A percentile compares a stretch with the other conserved stretches of the same genome.
phyloP scores from a whole-genome alignment of 2,797 vertebrate genomes.

The Gymnothorax javanicus region DNA sequence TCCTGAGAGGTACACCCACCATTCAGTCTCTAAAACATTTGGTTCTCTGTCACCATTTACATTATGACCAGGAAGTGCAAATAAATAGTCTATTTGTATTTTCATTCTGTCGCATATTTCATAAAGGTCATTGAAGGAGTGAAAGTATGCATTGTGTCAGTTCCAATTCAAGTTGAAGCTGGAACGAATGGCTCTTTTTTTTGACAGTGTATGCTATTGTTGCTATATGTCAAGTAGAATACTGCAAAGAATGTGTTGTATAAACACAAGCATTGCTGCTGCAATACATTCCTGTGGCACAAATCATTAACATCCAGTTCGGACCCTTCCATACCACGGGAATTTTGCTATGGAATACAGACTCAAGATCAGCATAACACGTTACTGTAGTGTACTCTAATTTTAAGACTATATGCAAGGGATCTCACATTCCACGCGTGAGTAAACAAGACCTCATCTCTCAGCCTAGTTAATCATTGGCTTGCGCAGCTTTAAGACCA shows the following conservation, averaged over 20 bases:
- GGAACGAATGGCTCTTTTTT: background rate
- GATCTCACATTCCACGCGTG: background rate
- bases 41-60: background rate
- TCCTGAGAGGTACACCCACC: background rate
- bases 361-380: background rate
- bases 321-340: background rate
- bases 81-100: background rate
- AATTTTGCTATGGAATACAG: background rate
- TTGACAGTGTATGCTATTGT: background rate
- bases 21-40: background rate
- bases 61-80: background rate
- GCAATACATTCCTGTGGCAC: background rate
- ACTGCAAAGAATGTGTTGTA: background rate
- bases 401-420: background rate
- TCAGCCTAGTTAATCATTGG: conserved; percentile 13
- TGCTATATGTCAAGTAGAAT: conserved; percentile 15
- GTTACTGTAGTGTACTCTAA: background rate
- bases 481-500: background rate
- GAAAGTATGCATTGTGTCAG: background rate
- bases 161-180: background rate
- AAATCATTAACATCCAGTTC: conserved; percentile 1
- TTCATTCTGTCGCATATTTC: background rate
- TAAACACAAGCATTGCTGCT: background rate
- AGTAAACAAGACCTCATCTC: background rate
- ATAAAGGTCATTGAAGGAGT: background rate